Evolutionary conservation across 2,888 invertebrate species (phyloP), one percentile per base, ranked within the genome.

Genomic region (Lutraria lutraria): DNA sequence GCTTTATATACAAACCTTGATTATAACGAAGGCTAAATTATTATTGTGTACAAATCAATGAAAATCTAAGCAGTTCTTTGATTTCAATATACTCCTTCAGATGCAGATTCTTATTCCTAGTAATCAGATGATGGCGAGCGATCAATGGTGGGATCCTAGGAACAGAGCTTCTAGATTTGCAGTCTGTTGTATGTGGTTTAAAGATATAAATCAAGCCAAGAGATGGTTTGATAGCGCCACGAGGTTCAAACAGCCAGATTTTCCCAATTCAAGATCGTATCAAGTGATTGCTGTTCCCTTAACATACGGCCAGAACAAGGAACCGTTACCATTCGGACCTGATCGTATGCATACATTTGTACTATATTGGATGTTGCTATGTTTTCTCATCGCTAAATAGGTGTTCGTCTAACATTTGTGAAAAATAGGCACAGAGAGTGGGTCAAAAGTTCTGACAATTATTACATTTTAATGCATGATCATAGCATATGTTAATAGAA

Each of bases 221-320:
- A 63, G 82, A 8, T 92, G 89, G 85, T 91, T 92, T 85, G 92
- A 92, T 52, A 93, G 93, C 19, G 93, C 93, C 56, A 76, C 25
- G 21, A 68, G 80, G 13, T 91, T 94, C 86, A 93, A 93, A 60
- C 94, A 94, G 88, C 93, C 93, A 0, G 93, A 94, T 81, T 94
- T 94, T 52, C 94, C 94, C 12, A 85, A 87, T 72, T 87, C 81
- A 15, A 79, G 60, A 31, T 84, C 86, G 15, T 85, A 82, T 52
- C 87, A 91, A 76, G 79, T 81, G 15, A 68, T 92, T 29, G 88
- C 87, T 31, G 83, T 90, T 12, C 92, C 92, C 0, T 80, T 92
- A 82, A 92, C 92, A 21, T 92, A 89, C 60, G 92, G 92, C 3
- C 21, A 76, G 31, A 87, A 89, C n/a, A 68, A 72, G 81, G 89